A percentile compares a stretch with the other conserved stretches of the same genome.
phyloP scores from a whole-genome alignment of 2,888 invertebrate species.

The Pristionchus arcanus region DNA sequence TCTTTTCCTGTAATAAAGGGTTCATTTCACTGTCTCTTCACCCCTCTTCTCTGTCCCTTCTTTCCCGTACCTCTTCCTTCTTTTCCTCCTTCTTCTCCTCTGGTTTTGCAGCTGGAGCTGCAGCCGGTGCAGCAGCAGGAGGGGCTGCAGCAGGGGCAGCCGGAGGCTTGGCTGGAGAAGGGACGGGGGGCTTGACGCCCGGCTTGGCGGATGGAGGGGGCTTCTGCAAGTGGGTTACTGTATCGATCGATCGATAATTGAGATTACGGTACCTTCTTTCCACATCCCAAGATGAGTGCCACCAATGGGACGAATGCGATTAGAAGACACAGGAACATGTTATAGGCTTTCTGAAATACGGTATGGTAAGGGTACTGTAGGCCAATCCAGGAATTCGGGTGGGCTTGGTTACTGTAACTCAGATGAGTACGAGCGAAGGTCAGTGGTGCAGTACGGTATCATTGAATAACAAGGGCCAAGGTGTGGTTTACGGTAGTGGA shows the following conservation, averaged over 20 bases:
- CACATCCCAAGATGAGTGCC: conserved; percentile 39
- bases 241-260: neutral
- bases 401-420: neutral
- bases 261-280: conserved; percentile 25
- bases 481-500: neutral
- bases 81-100: conserved; percentile 12
- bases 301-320: conserved; percentile 17
- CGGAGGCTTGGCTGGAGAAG: neutral
- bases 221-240: neutral
- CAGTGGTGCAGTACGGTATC: neutral
- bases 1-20: neutral
- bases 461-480: neutral
- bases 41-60: neutral
- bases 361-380: neutral
- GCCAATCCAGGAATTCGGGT: neutral
- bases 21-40: neutral
- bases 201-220: neutral
- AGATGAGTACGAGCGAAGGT: neutral
- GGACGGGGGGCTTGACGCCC: neutral
- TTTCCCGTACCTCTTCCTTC: neutral
- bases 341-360: conserved; percentile 21
- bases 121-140: neutral
- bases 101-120: neutral
- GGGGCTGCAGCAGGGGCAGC: neutral
- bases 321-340: conserved; percentile 38